These are phyloP conservation scores for Drosophila repletoides DNA, from an alignment of 1,140 invertebrate species.

Conservation along the genomic window DNA sequence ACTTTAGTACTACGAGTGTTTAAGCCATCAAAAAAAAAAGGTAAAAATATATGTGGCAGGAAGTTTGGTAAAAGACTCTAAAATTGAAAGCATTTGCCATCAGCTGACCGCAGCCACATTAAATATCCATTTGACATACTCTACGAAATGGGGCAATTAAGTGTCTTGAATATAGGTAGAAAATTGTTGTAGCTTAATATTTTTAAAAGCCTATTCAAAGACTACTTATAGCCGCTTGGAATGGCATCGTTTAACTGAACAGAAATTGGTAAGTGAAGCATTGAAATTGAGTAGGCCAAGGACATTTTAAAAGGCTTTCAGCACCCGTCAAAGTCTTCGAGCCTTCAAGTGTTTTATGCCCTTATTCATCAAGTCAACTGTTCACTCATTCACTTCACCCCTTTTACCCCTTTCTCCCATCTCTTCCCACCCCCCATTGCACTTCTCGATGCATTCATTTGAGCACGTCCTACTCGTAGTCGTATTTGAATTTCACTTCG, in stretches of 20 bases:
- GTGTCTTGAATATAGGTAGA: too few relatives aligned
- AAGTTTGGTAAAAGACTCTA: too few relatives aligned
- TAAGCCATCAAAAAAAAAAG: too few relatives aligned
- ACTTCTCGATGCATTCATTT: constrained; percentile 46
- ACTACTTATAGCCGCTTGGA: background rate
- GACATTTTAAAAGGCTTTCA: constrained; percentile 1
- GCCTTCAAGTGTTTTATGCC: constrained; percentile 30
- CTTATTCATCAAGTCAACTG: constrained; percentile 52
- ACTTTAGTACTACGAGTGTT: too few relatives aligned
- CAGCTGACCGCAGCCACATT: constrained; percentile 4
- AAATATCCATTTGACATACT: too few relatives aligned
- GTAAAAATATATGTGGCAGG: too few relatives aligned
- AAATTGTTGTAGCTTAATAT: too few relatives aligned
- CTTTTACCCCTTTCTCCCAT: constrained; percentile 48
- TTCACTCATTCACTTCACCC: constrained; percentile 52
- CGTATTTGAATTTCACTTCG: constrained; percentile 52
- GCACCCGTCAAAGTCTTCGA: background rate
- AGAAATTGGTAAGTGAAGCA: too few relatives aligned
- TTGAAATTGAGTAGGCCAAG: constrained; percentile 13
- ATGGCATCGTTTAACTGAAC: background rate
- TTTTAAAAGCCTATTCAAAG: too few relatives aligned
- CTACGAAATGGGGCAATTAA: too few relatives aligned
- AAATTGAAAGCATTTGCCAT: background rate
- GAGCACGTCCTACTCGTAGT: constrained; percentile 23
- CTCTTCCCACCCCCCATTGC: constrained; percentile 35